These are phyloP conservation scores for Ceratina japonica DNA, from an alignment of 1,140 invertebrate genomes.

Conservation along the genomic window DNA sequence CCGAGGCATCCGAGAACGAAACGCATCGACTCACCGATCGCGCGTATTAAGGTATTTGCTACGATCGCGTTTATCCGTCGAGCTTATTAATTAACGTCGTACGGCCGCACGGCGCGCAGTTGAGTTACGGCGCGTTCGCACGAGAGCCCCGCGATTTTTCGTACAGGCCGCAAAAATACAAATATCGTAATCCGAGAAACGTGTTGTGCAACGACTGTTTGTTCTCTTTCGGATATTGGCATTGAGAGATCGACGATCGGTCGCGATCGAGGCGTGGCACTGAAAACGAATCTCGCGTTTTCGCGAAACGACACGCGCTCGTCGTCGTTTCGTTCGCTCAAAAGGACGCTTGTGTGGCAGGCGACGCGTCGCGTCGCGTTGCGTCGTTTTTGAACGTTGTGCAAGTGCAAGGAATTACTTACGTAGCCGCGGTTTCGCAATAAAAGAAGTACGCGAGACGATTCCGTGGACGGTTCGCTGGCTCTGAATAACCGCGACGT, in stretches of 20 bases:
- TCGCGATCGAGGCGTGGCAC: too few species aligned
- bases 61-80: slow-evolving; percentile 31
- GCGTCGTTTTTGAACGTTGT: neutral
- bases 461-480: neutral
- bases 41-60: neutral
- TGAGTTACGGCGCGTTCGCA: slow-evolving; percentile 11
- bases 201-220: too few species aligned
- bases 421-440: neutral
- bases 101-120: slow-evolving; percentile 23
- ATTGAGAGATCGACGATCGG: too few species aligned
- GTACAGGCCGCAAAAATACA: slow-evolving; percentile 26
- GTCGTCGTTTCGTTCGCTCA: neutral
- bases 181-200: slow-evolving; percentile 38
- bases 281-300: too few species aligned
- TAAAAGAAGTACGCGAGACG: slow-evolving; percentile 17
- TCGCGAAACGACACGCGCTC: too few species aligned
- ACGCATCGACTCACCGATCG: slow-evolving; percentile 17
- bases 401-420: neutral
- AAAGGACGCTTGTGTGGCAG: neutral
- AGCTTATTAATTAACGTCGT: slow-evolving; percentile 38
- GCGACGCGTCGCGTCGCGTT: neutral
- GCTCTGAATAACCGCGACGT: neutral
- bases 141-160: slow-evolving; percentile 17
- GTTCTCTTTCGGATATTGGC: neutral
- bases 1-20: neutral